Evolutionary conservation across 2,888 invertebrate species (phyloP), one percentile per base, ranked within the genome.

Genomic region (Cryptus armator): DNA sequence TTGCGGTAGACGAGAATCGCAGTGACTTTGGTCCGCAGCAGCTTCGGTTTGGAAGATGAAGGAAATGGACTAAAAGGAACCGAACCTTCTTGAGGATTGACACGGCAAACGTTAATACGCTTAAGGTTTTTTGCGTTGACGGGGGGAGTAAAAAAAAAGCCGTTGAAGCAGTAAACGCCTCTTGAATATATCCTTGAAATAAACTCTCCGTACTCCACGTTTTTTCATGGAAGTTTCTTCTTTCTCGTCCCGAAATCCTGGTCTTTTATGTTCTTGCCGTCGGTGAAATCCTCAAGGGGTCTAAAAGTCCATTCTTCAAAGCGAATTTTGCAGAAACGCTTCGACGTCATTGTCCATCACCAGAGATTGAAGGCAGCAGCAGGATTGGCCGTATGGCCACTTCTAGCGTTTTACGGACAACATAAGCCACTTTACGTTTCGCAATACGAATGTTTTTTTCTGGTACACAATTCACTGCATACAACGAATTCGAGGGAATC

Each of bases 21-120:
- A 6, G 32, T 19, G 76, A 64, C 64, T 66, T 66, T 24, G 80
- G 71, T 82, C 24, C 16, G 24, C 9, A n/a, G n/a, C 62, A 43
- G 16, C 59, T 9, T 74, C 53, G 74, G 64, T 72, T 53, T 48
- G 32, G 3, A 24, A 29, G 6, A 4, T 10, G 59, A 7, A 62
- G n/a, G 29, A 62, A 32, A 32, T 56, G 48, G 78, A 86, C 83
- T 67, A 71, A 76, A 67, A 62, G 67, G 37, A 46, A 32, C 43
- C 32, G 68, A 53, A 70, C 53, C 51, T 6, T 14, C 24, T 14
- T 3, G 59, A 24, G 14, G 12, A 43, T 29, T 9, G 37, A 37
- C 37, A 1, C 37, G 51, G 48, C 48, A 70, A 83, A 67, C 72
- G 76, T 82, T 86, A 86, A 86, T 85, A 83, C 83, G 78, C 85